Base-by-base conservation (phyloP, 2,113 vertebrate genomes). In the Lepus americanus region DNA sequence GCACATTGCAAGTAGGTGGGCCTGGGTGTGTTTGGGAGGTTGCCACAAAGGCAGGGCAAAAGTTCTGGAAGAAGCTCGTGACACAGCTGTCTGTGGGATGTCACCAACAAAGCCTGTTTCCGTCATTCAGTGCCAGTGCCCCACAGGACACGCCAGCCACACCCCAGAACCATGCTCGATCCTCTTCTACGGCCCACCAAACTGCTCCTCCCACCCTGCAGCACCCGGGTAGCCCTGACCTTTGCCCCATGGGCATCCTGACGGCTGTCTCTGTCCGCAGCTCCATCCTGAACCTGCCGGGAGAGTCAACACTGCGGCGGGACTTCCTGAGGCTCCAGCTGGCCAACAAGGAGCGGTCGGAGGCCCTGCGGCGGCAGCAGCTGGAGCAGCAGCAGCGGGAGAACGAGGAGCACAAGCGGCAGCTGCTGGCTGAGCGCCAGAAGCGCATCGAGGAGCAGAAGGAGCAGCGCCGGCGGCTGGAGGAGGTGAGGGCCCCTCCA, bases 361-460 rank as follows among this genome's bases (percentile, higher is more conserved):
- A 99, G 98, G 99, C 99, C 1, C 98, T 99, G 97, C 98, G 99
- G 19, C 97, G 99, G n/a, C 99, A 99, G 98, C 99, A 99, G 98
- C 98, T 99, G 98, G 99, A 99, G 97, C 99, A 99, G 98, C 99
- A 99, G 98, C 99, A 99, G 97, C 98, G 98, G 0, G 98, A 99
- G 98, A 99, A 99, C 0, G 99, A 99, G 97, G 99, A 99, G 79
- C 99, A 99, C 98, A 99, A 99, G 97, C 98, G 99, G 87, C 99
- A 99, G 88, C 98, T 99, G 31, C 98, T 99, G 99, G 99, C 99
- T 0, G 99, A 99, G 98, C 98, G 99, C 86, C 99, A 99, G 98
- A 99, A 99, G 90, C 99, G 99, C 88, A 99, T 99, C 0, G 99
- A 99, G 98, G 99, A 99, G 98, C 99, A 99, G 98, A 99, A 99